phyloP scores from a whole-genome alignment of 2,113 vertebrate species.

The Pseudorectes ferrugineus region DNA sequence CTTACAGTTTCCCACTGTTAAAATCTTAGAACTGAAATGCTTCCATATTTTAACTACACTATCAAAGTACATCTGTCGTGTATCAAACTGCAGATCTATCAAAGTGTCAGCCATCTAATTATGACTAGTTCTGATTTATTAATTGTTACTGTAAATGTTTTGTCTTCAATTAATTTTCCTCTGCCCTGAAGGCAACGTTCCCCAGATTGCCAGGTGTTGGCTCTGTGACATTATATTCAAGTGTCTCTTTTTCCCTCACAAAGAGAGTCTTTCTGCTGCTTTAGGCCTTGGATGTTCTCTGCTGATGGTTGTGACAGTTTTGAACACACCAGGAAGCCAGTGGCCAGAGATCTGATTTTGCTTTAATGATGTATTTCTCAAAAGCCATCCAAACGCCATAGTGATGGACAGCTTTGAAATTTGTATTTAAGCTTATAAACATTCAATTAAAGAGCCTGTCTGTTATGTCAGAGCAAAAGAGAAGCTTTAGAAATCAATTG shows the following conservation, averaged over 20 bases:
- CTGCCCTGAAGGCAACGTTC: neutral
- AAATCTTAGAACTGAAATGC: neutral
- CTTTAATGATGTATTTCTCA: neutral
- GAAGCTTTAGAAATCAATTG: neutral
- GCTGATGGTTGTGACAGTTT: neutral
- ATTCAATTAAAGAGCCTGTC: neutral
- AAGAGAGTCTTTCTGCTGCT: neutral
- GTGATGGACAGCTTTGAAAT: neutral
- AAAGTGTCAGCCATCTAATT: neutral
- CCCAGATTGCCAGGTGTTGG: neutral
- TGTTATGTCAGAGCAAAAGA: neutral
- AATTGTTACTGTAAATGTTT: neutral
- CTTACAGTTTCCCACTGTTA: neutral
- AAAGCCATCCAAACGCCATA: neutral
- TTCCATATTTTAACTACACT: neutral
- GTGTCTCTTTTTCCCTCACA: neutral
- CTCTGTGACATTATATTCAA: neutral
- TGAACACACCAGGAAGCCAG: neutral
- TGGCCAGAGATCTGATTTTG: neutral
- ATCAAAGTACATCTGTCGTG: neutral
- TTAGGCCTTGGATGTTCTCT: neutral
- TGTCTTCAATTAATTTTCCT: neutral
- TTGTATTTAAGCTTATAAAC: neutral
- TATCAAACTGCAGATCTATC: neutral
- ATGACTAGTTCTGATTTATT: neutral